These are phyloP conservation scores for Eucidaris tribuloides DNA, from an alignment of 35 echinoderm and acorn worm genomes.

Conservation along the genomic window DNA sequence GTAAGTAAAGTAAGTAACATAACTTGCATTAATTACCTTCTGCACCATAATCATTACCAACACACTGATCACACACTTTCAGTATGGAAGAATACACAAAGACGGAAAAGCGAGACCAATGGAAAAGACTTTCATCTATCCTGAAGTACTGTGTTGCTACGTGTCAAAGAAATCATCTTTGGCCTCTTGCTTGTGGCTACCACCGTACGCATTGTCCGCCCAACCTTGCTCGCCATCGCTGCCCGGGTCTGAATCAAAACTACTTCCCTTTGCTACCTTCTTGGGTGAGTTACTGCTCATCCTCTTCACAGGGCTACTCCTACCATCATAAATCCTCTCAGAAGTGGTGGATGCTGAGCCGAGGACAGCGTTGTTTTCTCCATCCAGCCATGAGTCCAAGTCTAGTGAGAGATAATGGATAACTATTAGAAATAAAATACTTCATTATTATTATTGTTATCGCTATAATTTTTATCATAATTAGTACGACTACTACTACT, in stretches of 20 bases:
- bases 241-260: conserved; percentile 12
- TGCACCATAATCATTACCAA: too few species aligned
- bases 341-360: conserved; percentile 87
- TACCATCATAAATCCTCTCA: conserved; percentile 88
- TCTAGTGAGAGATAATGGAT: conserved; percentile 13
- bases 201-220: conserved; percentile 1
- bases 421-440: background rate
- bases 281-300: background rate
- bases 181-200: background rate
- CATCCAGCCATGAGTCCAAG: conserved; percentile 91
- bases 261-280: background rate
- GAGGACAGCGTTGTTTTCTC: conserved; percentile 51
- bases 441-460: background rate
- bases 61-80: too few species aligned
- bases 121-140: too few species aligned
- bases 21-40: too few species aligned
- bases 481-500: background rate
- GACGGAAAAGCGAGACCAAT: too few species aligned
- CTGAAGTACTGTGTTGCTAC: too few species aligned
- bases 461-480: background rate
- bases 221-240: conserved; percentile 54
- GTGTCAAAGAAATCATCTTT: conserved; percentile 91
- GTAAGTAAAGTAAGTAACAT: too few species aligned
- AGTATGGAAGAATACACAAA: too few species aligned
- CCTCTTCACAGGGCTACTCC: conserved; percentile 67